Base-by-base conservation (phyloP, 1,140 invertebrate genomes). In the Hycleus cichorii region DNA sequence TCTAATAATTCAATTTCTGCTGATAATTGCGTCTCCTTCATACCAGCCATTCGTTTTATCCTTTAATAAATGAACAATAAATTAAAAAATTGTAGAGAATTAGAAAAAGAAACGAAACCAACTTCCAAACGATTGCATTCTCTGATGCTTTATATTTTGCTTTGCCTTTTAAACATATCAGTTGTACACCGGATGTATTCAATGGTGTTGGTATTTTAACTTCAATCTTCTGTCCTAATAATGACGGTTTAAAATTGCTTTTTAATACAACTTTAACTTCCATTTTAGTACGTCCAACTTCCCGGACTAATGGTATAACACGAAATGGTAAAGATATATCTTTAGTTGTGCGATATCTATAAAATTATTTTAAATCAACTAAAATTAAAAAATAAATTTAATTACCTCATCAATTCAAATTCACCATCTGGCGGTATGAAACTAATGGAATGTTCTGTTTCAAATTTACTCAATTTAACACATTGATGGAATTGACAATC, bases 401-500 rank as follows among this genome's bases (percentile, higher is more conserved):
- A 18, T 60, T 69, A 94, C 88, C 94, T 93, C 97, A 99, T 99
- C 4, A 99, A 82, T 77, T 99, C 97, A 77, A 98, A 99, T 82
- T 99, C 97, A 52, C 97, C 97, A 78, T 99, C 97, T 3, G 97
- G 97, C 60, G 97, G 97, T 74, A 99, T 99, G 78, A 99, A 99
- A 68, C 93, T 97, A 72, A 99, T 99, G 69, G 95, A 96, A 81
- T 99, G 97, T 77, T 99, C 97, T 0, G 96, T 98, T 79, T 99
- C 97, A 77, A 99, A 99, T 82, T 99, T 99, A 69, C 93, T 97
- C 38, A 99, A 81, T 76, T 99, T 99, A 6, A 99, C 97, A 76
- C 97, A 99, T 75, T 99, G 97, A 80, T 99, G 97, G 78, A 99
- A 99, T 78, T 99, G 97, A 71, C 97, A 99, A 78, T 99, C 97